phyloP scores from a whole-genome alignment of 2,797 vertebrate genomes.

The Platyrinchus mystaceus region DNA sequence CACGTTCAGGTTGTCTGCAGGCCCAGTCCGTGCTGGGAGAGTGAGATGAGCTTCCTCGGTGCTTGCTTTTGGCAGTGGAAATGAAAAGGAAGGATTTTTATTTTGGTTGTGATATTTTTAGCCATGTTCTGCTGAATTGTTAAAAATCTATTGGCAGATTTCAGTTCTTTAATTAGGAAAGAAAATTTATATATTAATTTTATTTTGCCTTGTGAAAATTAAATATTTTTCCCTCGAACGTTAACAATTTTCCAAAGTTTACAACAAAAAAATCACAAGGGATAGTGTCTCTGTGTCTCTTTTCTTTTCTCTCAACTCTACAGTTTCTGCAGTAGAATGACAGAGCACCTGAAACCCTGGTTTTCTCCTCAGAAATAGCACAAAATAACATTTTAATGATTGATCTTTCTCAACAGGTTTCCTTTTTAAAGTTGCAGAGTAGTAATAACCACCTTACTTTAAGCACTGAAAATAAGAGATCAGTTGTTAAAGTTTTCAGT shows the following conservation, averaged over 20 bases:
- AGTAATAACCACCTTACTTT: constrained; percentile 50
- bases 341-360: neutral
- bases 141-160: neutral
- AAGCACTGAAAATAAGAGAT: constrained; percentile 42
- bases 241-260: neutral
- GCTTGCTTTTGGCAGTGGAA: neutral
- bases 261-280: neutral
- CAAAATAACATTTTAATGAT: neutral
- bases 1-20: neutral
- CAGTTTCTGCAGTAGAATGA: neutral
- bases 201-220: neutral
- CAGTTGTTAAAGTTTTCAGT: neutral
- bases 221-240: neutral
- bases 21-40: neutral
- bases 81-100: neutral
- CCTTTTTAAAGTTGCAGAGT: constrained; percentile 4
- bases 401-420: neutral
- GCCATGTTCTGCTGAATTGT: neutral
- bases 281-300: neutral
- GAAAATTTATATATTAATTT: neutral
- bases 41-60: neutral
- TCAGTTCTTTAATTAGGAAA: neutral
- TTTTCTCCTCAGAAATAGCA: constrained; percentile 10
- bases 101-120: neutral
- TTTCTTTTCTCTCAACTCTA: neutral